Evolutionary conservation across 2,888 invertebrate genomes (phyloP).

Genomic region (Polyommatus iphigenia): DNA sequence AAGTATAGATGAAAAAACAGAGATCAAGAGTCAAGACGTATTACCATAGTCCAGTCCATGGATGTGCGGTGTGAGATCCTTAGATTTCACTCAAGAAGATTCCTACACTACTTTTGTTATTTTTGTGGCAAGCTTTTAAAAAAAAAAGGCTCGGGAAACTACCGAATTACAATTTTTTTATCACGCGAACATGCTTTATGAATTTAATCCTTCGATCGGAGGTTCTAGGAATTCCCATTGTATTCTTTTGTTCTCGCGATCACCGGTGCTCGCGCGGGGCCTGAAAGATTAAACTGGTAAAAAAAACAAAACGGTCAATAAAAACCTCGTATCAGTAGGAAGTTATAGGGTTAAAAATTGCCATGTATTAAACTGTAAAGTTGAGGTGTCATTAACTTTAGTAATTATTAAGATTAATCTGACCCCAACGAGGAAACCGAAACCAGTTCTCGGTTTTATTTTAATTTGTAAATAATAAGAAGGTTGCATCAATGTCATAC

Average conservation of each 20-base stretch:
- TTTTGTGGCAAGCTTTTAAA: neutral
- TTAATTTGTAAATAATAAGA: constrained; percentile 19
- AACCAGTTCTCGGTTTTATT: neutral
- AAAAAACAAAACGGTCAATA: neutral
- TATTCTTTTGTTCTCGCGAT: no score
- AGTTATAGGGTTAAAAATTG: constrained; percentile 7
- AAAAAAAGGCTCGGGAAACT: neutral
- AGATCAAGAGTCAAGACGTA: no score
- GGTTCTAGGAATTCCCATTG: no score
- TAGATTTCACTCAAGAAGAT: neutral
- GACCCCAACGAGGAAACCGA: neutral
- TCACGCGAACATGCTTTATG: neutral
- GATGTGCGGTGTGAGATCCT: neutral
- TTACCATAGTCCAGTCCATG: no score
- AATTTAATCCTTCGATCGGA: no score
- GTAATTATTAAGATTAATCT: constrained; percentile 16
- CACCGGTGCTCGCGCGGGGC: no score
- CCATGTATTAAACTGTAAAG: neutral
- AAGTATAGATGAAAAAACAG: no score
- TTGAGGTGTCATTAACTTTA: constrained; percentile 1
- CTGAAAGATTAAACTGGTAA: neutral
- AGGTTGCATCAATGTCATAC: constrained; percentile 23
- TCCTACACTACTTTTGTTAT: neutral
- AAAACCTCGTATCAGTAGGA: neutral
- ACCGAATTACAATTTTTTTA: neutral